phyloP scores from a whole-genome alignment of 2,797 vertebrate genomes.

The Scleropages formosus region DNA sequence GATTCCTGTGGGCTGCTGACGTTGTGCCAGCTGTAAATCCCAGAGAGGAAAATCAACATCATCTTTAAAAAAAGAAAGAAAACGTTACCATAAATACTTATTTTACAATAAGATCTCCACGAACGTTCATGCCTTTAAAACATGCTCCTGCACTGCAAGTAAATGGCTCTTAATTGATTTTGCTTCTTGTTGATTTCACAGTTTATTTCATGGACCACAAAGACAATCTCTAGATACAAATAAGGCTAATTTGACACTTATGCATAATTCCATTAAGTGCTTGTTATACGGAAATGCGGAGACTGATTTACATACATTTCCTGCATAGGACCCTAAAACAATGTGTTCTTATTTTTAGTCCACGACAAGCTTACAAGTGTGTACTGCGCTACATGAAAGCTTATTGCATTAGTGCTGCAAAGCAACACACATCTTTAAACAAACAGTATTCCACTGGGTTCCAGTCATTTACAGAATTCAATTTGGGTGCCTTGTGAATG shows the following conservation, averaged over 20 bases:
- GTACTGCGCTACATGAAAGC: conserved; percentile 48
- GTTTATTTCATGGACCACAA: background rate
- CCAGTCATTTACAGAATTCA: conserved; percentile 70
- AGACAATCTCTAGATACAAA: background rate
- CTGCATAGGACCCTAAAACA: conserved; percentile 40
- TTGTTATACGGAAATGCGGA: conserved; percentile 19
- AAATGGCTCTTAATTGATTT: background rate
- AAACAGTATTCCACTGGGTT: conserved; percentile 73
- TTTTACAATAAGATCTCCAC: background rate
- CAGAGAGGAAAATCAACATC: too few species aligned
- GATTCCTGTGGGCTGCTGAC: background rate
- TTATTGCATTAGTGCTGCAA: conserved; percentile 73
- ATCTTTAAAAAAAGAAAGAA: too few species aligned
- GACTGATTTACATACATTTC: conserved; percentile 29
- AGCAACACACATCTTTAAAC: conserved; percentile 54
- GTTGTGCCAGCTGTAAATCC: background rate
- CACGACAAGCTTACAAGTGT: conserved; percentile 62
- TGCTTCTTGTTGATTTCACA: background rate
- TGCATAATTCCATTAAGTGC: conserved; percentile 16
- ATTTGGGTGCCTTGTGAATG: conserved; percentile 61
- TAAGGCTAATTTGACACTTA: background rate
- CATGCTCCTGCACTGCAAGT: conserved; percentile 33
- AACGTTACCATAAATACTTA: background rate
- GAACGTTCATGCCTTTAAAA: background rate
- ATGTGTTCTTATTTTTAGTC: conserved; percentile 47